Conservation (phyloP, 2,113 vertebrate genomes). For the Mastomys natalensis region DNA sequence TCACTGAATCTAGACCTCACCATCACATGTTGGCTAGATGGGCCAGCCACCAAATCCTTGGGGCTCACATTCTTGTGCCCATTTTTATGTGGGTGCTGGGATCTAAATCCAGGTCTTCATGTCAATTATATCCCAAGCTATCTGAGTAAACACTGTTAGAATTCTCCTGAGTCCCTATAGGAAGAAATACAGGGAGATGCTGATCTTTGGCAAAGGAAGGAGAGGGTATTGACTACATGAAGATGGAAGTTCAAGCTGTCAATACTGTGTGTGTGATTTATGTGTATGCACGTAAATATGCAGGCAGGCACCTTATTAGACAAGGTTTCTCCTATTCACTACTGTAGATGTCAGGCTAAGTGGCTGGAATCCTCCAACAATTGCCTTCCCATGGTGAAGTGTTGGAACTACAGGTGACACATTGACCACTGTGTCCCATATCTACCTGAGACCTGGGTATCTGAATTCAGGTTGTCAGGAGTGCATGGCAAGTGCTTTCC, state of each 20-base stretch:
- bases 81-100: neutral
- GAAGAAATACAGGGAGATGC: neutral
- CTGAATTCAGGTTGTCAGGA: neutral
- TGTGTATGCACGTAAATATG: accelerated
- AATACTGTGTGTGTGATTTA: neutral
- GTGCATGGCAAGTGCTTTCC: too few relatives aligned
- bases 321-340: too few relatives aligned
- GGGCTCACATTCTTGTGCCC: neutral
- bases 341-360: neutral
- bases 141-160: neutral
- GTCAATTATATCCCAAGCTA: too few relatives aligned
- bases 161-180: accelerated
- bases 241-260: neutral
- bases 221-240: neutral
- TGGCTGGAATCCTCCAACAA: neutral
- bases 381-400: too few relatives aligned
- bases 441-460: neutral
- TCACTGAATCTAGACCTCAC: neutral
- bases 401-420: neutral
- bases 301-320: neutral
- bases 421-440: neutral
- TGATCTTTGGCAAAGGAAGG: neutral
- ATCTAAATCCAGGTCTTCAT: neutral
- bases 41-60: neutral
- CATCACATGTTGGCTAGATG: neutral